phyloP scores from a whole-genome alignment of 2,113 vertebrate genomes.

The Reinhardtius hippoglossoides region DNA sequence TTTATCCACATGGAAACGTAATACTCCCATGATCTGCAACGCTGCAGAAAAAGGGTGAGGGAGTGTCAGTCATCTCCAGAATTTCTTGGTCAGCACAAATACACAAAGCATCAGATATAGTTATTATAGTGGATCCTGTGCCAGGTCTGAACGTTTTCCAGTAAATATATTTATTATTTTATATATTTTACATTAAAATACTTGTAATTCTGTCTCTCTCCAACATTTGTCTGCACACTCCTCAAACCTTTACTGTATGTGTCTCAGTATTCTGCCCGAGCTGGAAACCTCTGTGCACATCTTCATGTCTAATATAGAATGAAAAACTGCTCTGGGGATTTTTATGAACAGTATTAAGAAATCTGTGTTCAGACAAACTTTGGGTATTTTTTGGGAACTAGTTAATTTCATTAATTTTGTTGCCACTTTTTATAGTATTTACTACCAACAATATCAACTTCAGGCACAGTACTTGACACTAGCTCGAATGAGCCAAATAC shows the following conservation, averaged over 20 bases:
- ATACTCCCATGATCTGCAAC: slow-evolving; percentile 3
- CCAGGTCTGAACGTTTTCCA: neutral
- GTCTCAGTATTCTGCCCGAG: no score
- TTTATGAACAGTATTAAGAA: neutral
- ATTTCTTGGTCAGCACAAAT: slow-evolving; percentile 15
- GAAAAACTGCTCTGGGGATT: neutral
- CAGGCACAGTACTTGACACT: no score
- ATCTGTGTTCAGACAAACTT: neutral
- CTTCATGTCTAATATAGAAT: no score
- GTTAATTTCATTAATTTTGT: no score
- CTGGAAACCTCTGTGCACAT: no score
- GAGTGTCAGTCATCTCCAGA: slow-evolving; percentile 12
- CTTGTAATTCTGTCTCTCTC: neutral
- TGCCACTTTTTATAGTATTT: no score
- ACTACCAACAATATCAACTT: no score
- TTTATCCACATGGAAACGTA: no score
- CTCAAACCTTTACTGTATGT: no score
- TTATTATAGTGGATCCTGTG: neutral
- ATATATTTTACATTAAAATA: neutral
- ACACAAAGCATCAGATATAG: neutral
- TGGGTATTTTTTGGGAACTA: no score
- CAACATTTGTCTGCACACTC: no score
- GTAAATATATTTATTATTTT: neutral
- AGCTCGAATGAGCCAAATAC: no score
- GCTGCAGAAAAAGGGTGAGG: neutral